A percentile compares a stretch with the other conserved stretches of the same genome.
Conservation (phyloP, 1,140 invertebrate genomes). For the Nasonia longicornis region DNA sequence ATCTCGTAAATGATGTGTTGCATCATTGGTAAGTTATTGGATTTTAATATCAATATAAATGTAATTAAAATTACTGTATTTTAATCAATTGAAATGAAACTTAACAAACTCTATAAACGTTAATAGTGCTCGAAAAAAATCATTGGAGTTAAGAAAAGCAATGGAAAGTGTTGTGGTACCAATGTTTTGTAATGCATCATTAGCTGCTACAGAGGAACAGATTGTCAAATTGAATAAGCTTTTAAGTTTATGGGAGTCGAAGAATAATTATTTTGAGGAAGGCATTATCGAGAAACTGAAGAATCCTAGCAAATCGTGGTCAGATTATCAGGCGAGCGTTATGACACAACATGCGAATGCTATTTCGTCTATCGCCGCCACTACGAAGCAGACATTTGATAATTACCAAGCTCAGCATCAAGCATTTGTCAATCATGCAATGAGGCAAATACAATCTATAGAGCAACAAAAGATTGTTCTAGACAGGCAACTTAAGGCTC, state of each 20-base stretch:
- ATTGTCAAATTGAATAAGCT: conserved; percentile 91
- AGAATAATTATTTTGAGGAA: conserved; percentile 92
- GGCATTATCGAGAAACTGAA: conserved; percentile 87
- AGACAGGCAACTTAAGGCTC: conserved; percentile 74
- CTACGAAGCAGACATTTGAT: conserved; percentile 82
- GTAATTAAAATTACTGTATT: neutral
- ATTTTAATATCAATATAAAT: conserved; percentile 26
- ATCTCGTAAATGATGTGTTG: conserved; percentile 96
- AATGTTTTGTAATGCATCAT: conserved; percentile 93
- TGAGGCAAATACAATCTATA: conserved; percentile 87
- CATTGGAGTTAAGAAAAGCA: conserved; percentile 89
- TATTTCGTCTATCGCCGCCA: conserved; percentile 80
- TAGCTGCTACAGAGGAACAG: conserved; percentile 87
- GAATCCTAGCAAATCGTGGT: conserved; percentile 81
- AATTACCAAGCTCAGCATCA: conserved; percentile 94
- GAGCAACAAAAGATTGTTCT: conserved; percentile 84
- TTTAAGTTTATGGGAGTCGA: conserved; percentile 94
- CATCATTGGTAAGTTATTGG: conserved; percentile 90
- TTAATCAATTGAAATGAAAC: neutral
- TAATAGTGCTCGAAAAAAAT: conserved; percentile 92
- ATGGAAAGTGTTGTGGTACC: conserved; percentile 95
- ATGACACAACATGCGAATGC: conserved; percentile 82
- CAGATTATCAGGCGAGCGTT: conserved; percentile 86
- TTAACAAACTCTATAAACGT: conserved; percentile 54
- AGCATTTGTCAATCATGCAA: conserved; percentile 91